Conservation (phyloP, 2,888 invertebrate species). For the Cephus sareptanus region DNA sequence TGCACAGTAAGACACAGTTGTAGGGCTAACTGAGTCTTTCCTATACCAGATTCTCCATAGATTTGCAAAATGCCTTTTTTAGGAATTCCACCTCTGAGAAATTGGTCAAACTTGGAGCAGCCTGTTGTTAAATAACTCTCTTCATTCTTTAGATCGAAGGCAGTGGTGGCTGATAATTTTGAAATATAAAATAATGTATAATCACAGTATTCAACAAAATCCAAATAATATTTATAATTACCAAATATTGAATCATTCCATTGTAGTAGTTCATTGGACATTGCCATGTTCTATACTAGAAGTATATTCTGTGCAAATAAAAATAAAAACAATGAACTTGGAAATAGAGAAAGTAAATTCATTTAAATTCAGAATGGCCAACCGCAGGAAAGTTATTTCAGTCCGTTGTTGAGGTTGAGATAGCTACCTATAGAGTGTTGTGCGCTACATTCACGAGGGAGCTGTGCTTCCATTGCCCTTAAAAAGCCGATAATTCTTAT, state of each 20-base stretch:
- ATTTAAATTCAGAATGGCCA: neutral
- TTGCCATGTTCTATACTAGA: neutral
- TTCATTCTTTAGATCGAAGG: constrained; percentile 23
- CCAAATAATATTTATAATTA: neutral
- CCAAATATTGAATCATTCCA: neutral
- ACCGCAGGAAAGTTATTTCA: neutral
- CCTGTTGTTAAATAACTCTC: constrained; percentile 65
- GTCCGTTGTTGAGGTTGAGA: neutral
- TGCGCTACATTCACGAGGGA: neutral
- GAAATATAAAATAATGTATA: neutral
- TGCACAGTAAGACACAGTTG: constrained; percentile 78
- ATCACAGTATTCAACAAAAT: neutral
- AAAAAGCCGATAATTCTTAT: neutral
- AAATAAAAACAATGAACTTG: neutral
- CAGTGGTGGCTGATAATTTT: constrained; percentile 19
- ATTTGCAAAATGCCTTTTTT: constrained; percentile 80
- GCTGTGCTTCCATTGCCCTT: neutral
- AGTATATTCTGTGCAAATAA: neutral
- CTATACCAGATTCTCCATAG: constrained; percentile 83
- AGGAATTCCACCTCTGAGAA: constrained; percentile 77
- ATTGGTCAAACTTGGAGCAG: constrained; percentile 71
- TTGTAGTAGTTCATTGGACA: neutral
- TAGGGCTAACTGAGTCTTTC: constrained; percentile 84
- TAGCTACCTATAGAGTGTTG: neutral
- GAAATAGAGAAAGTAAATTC: neutral